Evolutionary conservation across 2,888 invertebrate species (phyloP).

Genomic region (Apotomis capreana): DNA sequence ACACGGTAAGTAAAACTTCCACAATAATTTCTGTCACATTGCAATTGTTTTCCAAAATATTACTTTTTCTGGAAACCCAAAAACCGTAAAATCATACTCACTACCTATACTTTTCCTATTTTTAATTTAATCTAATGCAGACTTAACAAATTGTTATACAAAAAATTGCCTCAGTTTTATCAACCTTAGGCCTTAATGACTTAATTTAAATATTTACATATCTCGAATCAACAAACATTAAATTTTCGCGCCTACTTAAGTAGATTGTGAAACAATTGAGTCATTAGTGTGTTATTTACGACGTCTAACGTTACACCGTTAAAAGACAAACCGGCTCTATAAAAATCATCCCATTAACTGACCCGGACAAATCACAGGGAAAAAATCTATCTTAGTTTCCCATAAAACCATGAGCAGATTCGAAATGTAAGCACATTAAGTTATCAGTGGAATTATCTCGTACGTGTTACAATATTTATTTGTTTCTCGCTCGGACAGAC

Average conservation of each 20-base stretch:
- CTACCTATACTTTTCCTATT: too few relatives aligned
- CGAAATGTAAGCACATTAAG: constrained; percentile 83
- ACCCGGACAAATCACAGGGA: constrained; percentile 40
- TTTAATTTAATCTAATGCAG: neutral
- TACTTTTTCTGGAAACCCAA: too few relatives aligned
- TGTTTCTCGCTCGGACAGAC: constrained; percentile 75
- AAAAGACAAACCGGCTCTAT: constrained; percentile 39
- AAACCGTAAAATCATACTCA: too few relatives aligned
- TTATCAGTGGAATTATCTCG: constrained; percentile 80
- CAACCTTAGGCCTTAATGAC: constrained; percentile 7
- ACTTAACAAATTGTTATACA: neutral
- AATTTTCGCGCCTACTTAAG: constrained; percentile 24
- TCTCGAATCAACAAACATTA: constrained; percentile 23
- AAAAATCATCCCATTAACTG: constrained; percentile 40
- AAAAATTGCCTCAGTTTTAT: constrained; percentile 4
- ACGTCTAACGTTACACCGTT: constrained; percentile 18
- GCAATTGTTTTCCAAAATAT: too few relatives aligned
- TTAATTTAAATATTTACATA: constrained; percentile 16
- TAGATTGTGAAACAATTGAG: constrained; percentile 32
- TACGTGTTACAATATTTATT: constrained; percentile 82
- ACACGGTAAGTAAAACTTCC: too few relatives aligned
- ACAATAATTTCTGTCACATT: too few relatives aligned
- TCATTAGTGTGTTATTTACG: constrained; percentile 32
- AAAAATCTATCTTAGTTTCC: constrained; percentile 68
- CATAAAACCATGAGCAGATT: constrained; percentile 83